Percentiles rank a stretch among this genome's conserved stretches.
Conservation (phyloP, 2,797 vertebrate species). For the Nasua narica region DNA sequence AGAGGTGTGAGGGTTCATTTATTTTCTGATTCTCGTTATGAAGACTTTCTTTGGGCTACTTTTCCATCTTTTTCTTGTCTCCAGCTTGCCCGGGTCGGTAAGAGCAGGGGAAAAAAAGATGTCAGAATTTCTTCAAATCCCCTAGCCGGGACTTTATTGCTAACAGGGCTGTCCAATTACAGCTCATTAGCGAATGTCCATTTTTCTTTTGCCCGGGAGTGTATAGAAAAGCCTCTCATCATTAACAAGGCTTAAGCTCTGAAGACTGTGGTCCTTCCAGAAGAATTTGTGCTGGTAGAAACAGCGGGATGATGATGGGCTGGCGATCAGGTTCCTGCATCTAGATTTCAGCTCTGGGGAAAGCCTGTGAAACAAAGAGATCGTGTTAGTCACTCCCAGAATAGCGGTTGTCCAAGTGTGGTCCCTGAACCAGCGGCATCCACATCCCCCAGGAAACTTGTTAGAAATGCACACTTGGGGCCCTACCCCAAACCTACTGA, state of each 20-base stretch:
- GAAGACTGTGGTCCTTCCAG: not conserved
- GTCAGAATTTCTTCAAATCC: conserved; percentile 24
- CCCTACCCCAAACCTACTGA: not conserved
- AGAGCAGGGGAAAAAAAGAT: not conserved
- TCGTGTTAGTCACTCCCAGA: not conserved
- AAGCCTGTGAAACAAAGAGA: not conserved
- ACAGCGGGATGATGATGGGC: not conserved
- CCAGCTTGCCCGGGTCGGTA: not conserved
- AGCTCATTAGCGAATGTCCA: conserved; percentile 51
- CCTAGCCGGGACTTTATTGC: not conserved
- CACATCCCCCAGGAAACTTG: too few relatives aligned
- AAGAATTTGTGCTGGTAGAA: not conserved
- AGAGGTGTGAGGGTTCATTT: conserved; percentile 9
- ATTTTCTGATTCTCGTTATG: conserved; percentile 16
- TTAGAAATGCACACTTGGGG: not conserved
- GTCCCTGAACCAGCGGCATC: not conserved
- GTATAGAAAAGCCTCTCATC: not conserved
- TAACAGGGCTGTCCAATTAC: conserved; percentile 39
- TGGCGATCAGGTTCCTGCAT: not conserved
- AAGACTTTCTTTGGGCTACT: not conserved
- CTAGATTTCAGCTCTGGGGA: not conserved
- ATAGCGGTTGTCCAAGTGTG: not conserved
- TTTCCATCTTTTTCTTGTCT: not conserved
- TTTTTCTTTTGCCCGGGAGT: conserved; percentile 18
- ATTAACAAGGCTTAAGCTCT: conserved; percentile 28